A percentile compares a stretch with the other conserved stretches of the same genome.
phyloP scores from a whole-genome alignment of 2,113 vertebrate genomes.

The Piaya cayana region DNA sequence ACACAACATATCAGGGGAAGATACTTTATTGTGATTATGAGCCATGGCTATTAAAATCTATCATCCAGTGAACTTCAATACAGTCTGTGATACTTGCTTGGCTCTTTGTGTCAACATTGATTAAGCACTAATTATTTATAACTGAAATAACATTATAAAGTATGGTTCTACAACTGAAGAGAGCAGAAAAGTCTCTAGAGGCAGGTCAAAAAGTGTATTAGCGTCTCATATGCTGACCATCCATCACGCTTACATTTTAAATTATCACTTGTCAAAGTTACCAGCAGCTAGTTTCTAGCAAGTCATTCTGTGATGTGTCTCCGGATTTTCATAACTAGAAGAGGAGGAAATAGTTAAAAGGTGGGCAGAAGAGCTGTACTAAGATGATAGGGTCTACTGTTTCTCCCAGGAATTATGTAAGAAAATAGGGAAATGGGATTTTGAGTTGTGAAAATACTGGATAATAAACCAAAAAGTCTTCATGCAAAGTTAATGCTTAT shows the following conservation, averaged over 20 bases:
- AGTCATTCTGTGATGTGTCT: not conserved
- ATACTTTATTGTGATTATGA: not conserved
- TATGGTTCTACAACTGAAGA: not conserved
- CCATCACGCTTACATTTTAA: not conserved
- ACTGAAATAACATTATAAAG: conserved; percentile 3
- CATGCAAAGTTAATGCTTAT: not conserved
- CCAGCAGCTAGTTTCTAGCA: not conserved
- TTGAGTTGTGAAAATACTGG: not conserved
- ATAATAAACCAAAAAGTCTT: not conserved
- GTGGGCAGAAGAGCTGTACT: not conserved
- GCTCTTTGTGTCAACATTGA: not conserved
- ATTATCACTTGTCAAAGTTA: not conserved
- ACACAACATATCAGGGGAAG: not conserved
- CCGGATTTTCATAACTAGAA: not conserved
- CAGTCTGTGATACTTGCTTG: not conserved
- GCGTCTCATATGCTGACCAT: not conserved
- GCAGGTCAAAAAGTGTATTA: not conserved
- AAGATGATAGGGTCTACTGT: not conserved
- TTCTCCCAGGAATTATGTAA: not conserved
- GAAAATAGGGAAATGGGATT: not conserved
- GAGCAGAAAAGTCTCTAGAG: not conserved
- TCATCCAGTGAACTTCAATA: not conserved
- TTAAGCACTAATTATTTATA: conserved; percentile 36
- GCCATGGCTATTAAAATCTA: not conserved
- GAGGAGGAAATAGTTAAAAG: not conserved